Evolutionary conservation across 2,113 vertebrate genomes (phyloP), one percentile per base, ranked within the genome.

Genomic region (Forbesichthys papilliferus): DNA sequence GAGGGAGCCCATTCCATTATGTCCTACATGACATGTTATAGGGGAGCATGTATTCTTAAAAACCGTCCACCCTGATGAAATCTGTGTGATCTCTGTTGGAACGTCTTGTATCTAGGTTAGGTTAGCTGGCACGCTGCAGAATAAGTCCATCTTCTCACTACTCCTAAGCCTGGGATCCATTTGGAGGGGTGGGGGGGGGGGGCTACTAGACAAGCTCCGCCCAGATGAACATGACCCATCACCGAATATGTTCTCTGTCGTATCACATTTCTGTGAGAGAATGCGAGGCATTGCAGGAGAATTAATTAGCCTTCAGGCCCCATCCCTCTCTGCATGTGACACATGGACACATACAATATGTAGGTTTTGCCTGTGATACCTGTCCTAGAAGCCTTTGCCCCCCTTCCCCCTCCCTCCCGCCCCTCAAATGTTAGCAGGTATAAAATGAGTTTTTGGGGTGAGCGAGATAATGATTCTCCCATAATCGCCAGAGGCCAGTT

Each of bases 401-500:
- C 63, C 63, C 67, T 27, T 27, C 1, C 27, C 27, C 27, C 27
- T 27, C 70, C 66, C 61, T 3, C 63, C 66, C 57, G 65, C 79
- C 73, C 67, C 81, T 84, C 84, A 77, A 68, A 90, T 86, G 83
- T 86, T 92, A 88, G 82, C 84, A 90, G 85, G 83, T 92, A 90
- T 90, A 89, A 90, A 92, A 90, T 90, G 82, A 90, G 84, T 88
- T 87, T 88, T 88, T 80, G 73, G 84, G 78, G 71, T 74, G 78
- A 73, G 81, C 47, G 69, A 84, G 90, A 92, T 91, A 92, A 90
- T 92, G 88, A 91, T 88, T 92, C 86, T 68, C 66, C 79, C 85
- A 89, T 91, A 91, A 92, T 93, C 89, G 89, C 90, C 77, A 84
- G 84, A 78, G 82, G 82, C 79, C 86, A 89, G 91, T 86, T 85